These are phyloP conservation scores for Carpatolechia fugitivella DNA, from an alignment of 2,888 invertebrate genomes.

Conservation along the genomic window DNA sequence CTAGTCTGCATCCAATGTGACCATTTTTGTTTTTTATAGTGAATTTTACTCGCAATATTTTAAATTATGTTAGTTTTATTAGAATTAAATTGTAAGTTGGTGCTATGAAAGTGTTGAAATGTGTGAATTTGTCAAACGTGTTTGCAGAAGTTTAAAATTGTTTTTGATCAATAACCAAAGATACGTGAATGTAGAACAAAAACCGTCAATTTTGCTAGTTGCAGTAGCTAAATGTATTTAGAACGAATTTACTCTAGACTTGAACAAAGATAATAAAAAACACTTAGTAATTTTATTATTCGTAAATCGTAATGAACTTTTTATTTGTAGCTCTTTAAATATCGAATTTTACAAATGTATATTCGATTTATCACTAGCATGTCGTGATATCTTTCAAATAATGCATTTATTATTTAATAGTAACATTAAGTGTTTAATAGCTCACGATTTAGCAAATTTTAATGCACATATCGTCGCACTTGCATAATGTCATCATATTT, in stretches of 20 bases:
- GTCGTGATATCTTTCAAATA: not conserved
- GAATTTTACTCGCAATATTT: not conserved
- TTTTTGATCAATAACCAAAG: constrained; percentile 1
- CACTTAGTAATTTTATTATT: not conserved
- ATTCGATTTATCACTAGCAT: not conserved
- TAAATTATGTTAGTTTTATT: not conserved
- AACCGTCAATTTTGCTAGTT: constrained; percentile 8
- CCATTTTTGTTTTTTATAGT: constrained; percentile 11
- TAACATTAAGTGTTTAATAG: constrained; percentile 1
- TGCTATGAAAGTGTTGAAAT: constrained; percentile 38
- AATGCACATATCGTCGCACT: constrained; percentile 56
- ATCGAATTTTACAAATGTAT: not conserved
- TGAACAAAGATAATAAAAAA: not conserved
- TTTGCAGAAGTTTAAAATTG: not conserved
- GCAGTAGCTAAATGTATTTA: constrained; percentile 1
- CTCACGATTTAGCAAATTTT: constrained; percentile 20
- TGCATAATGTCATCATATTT: constrained; percentile 41
- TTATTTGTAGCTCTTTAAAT: not conserved
- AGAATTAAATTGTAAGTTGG: constrained; percentile 38
- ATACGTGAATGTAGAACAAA: not conserved
- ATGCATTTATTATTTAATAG: constrained; percentile 4
- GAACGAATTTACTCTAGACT: constrained; percentile 43
- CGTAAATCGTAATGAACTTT: not conserved
- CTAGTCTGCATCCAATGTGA: constrained; percentile 14
- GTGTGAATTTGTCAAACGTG: constrained; percentile 18